Percentiles rank a stretch among this genome's conserved stretches.
phyloP scores from a whole-genome alignment of 2,888 invertebrate species.

The Clanis bilineata region DNA sequence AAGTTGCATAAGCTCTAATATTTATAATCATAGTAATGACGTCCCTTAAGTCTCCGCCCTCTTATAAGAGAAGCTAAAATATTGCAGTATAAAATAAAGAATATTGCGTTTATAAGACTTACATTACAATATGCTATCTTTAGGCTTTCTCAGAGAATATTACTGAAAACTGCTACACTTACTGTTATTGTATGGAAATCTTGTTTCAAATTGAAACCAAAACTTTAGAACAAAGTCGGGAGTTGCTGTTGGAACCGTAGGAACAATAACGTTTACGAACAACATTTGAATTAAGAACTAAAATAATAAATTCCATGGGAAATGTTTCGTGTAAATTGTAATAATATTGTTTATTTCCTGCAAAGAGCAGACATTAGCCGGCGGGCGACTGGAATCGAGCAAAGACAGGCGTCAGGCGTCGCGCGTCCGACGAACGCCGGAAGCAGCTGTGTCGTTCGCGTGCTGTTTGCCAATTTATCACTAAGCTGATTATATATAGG shows the following conservation, averaged over 20 bases:
- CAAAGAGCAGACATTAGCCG: constrained; percentile 26
- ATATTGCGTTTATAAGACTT: not conserved
- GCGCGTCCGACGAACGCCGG: constrained; percentile 41
- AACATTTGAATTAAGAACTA: constrained; percentile 1
- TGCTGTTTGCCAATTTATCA: constrained; percentile 82
- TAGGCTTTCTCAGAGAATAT: not conserved
- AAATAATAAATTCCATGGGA: constrained; percentile 13
- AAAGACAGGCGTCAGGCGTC: constrained; percentile 30
- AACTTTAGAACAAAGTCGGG: constrained; percentile 33
- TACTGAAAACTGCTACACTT: constrained; percentile 17
- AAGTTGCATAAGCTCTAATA: no score
- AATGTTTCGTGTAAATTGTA: constrained; percentile 19
- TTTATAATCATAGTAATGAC: not conserved
- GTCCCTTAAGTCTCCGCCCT: not conserved
- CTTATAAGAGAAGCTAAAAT: not conserved
- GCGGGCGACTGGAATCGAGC: constrained; percentile 21
- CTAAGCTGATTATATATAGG: constrained; percentile 82
- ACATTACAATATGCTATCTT: not conserved
- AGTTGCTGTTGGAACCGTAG: constrained; percentile 29
- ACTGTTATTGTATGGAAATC: constrained; percentile 34
- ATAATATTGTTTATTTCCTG: constrained; percentile 25
- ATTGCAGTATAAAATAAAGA: not conserved
- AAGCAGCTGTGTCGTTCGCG: constrained; percentile 79
- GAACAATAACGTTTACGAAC: not conserved
- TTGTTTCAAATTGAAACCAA: constrained; percentile 35